phyloP scores from a whole-genome alignment of 2,113 vertebrate species.

The Odocoileus hemionus region DNA sequence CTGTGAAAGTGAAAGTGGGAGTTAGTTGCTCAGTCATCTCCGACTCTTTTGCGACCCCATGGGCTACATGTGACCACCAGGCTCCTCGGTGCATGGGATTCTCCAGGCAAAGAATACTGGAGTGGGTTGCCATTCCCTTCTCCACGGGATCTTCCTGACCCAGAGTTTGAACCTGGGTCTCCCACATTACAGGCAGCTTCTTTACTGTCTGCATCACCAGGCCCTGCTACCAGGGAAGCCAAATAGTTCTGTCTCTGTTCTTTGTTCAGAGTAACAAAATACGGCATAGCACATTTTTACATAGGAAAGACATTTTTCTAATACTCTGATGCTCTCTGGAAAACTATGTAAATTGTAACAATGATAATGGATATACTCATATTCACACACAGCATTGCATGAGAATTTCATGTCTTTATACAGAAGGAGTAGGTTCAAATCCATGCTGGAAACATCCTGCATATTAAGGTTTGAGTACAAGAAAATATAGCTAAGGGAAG shows the following conservation, averaged over 20 bases:
- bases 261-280: neutral
- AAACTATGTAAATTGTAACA: neutral
- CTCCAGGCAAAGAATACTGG: neutral
- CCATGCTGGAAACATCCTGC: neutral
- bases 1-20: neutral
- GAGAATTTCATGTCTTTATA: neutral
- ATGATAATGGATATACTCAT: neutral
- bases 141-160: neutral
- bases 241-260: neutral
- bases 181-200: neutral
- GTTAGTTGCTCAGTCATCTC: neutral
- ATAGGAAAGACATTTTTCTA: neutral
- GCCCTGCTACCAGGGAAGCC: neutral
- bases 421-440: neutral
- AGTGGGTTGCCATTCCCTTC: neutral
- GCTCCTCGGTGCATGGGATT: neutral
- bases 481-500: neutral
- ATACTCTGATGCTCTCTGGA: neutral
- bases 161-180: neutral
- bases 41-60: fast-evolving
- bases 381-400: neutral
- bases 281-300: neutral
- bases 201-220: neutral
- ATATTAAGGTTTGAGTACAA: neutral
- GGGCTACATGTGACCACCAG: neutral